Conservation (phyloP, 2,113 vertebrate species). For the Climacteris rufus region DNA sequence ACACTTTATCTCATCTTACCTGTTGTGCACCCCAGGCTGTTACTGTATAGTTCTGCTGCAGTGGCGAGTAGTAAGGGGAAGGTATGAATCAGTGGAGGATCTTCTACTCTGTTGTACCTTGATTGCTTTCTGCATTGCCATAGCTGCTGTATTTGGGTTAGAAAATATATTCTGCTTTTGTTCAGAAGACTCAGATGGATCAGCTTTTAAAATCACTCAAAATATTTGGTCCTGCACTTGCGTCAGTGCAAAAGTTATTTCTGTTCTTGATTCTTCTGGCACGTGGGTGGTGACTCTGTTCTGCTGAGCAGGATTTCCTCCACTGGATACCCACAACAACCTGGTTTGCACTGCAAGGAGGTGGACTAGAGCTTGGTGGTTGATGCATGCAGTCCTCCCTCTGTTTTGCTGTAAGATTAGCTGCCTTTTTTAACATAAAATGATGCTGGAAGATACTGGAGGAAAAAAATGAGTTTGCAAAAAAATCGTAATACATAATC, state of each 20-base stretch:
- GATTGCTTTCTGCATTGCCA: neutral
- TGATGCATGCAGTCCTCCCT: neutral
- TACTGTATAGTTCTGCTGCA: neutral
- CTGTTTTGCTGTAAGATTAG: neutral
- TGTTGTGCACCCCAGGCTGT: neutral
- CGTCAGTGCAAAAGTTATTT: neutral
- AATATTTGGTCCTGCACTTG: neutral
- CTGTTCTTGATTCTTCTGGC: neutral
- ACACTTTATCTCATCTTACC: neutral
- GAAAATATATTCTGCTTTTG: neutral
- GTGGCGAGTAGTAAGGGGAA: neutral
- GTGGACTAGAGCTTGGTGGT: neutral
- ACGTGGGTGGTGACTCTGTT: neutral
- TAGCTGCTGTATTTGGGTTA: neutral
- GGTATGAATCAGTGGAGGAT: neutral
- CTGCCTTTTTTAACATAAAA: neutral
- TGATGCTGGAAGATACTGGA: neutral
- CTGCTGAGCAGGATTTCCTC: neutral
- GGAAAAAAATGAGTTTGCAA: neutral
- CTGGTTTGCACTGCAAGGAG: rapidly evolving
- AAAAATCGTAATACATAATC: rapidly evolving
- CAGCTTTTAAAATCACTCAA: neutral
- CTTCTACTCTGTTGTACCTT: neutral
- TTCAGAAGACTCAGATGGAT: neutral
- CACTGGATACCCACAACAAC: neutral